phyloP scores from a whole-genome alignment of 2,888 invertebrate species.

The Andrena bicolor region DNA sequence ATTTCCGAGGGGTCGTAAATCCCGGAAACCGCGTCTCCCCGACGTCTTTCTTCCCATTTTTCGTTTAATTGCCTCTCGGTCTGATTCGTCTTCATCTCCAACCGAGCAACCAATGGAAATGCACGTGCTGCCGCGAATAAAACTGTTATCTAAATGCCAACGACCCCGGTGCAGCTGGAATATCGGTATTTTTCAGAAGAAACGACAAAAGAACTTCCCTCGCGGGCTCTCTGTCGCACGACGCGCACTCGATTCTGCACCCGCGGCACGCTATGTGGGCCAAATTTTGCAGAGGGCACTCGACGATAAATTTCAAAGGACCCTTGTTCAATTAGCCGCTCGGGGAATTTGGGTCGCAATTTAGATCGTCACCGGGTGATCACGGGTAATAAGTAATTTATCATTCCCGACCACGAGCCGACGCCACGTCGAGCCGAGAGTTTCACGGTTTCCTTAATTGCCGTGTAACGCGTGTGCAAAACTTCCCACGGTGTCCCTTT shows the following conservation, averaged over 20 bases:
- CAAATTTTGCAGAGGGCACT: slow-evolving; percentile 48
- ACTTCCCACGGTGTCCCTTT: background rate
- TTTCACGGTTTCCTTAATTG: slow-evolving; percentile 38
- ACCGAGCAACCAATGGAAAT: background rate
- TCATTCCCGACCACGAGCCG: slow-evolving; percentile 35
- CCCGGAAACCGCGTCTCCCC: background rate
- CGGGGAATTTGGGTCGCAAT: slow-evolving; percentile 48
- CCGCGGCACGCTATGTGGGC: slow-evolving; percentile 16
- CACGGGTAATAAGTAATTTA: slow-evolving; percentile 48
- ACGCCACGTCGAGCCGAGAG: slow-evolving; percentile 17
- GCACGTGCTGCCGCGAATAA: background rate
- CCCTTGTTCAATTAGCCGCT: slow-evolving; percentile 39
- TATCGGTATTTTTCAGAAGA: too few species aligned
- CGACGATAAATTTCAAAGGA: slow-evolving; percentile 53
- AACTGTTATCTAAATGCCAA: background rate
- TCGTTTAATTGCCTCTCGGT: slow-evolving; percentile 14
- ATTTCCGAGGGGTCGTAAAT: slow-evolving; percentile 20
- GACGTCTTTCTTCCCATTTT: slow-evolving; percentile 4
- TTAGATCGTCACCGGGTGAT: slow-evolving; percentile 43
- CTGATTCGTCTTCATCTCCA: background rate
- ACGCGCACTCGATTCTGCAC: slow-evolving; percentile 8
- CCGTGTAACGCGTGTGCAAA: background rate
- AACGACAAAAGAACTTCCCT: too few species aligned
- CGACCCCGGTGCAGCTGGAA: background rate
- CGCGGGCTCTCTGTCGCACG: background rate